A percentile compares a stretch with the other conserved stretches of the same genome.
Evolutionary conservation across 2,888 invertebrate species (phyloP).

Genomic region (Helobdella robusta): DNA sequence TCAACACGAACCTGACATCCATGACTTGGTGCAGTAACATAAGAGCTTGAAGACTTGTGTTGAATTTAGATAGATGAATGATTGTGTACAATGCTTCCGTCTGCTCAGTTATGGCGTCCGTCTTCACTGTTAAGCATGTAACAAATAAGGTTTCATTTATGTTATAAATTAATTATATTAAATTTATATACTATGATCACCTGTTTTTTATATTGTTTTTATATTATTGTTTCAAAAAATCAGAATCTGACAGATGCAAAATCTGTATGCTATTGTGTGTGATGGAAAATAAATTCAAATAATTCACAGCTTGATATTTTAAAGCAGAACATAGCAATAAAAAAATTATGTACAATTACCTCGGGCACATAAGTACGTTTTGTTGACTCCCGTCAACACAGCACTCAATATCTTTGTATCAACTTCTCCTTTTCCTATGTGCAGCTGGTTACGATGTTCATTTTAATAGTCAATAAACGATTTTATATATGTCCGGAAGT

Average conservation of each 20-base stretch:
- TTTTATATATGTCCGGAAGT: neutral
- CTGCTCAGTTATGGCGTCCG: conserved; percentile 2
- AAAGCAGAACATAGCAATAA: too few species aligned
- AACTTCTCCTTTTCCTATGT: conserved; percentile 59
- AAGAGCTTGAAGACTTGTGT: conserved; percentile 57
- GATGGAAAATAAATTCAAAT: too few species aligned
- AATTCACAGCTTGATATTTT: too few species aligned
- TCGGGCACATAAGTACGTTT: conserved; percentile 74
- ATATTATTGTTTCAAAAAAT: too few species aligned
- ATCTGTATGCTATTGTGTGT: too few species aligned
- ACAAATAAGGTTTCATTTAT: too few species aligned
- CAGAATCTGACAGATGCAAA: too few species aligned
- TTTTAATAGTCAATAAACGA: neutral
- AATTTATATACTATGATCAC: too few species aligned
- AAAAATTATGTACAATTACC: conserved; percentile 36
- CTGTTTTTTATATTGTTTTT: too few species aligned
- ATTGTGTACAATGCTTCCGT: conserved; percentile 15
- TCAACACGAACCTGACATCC: conserved; percentile 45
- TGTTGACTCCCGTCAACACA: conserved; percentile 69
- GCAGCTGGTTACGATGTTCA: conserved; percentile 8
- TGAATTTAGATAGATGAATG: conserved; percentile 53
- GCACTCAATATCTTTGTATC: conserved; percentile 75
- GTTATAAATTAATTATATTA: too few species aligned
- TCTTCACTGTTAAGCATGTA: neutral
- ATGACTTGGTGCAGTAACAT: conserved; percentile 60